Percentiles rank a stretch among this genome's conserved stretches.
These are phyloP conservation scores for Laticauda colubrina DNA, from an alignment of 2,113 vertebrate species.

Conservation along the genomic window DNA sequence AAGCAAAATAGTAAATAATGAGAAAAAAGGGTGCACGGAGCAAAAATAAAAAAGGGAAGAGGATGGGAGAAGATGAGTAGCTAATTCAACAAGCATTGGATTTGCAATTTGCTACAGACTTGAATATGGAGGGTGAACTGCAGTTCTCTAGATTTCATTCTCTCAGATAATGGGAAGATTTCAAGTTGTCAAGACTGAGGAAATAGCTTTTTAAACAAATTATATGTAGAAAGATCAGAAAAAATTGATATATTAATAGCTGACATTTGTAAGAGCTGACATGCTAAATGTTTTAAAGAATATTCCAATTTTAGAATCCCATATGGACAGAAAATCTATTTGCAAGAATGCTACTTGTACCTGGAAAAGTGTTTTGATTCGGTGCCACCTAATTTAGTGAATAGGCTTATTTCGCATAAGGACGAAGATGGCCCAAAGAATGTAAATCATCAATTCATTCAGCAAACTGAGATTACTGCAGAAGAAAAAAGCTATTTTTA, in stretches of 20 bases:
- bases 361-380: neutral
- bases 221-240: neutral
- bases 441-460: neutral
- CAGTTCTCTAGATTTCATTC: neutral
- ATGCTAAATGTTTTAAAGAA: neutral
- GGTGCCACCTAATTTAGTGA: neutral
- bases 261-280: neutral
- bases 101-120: neutral
- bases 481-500: neutral
- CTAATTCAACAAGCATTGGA: neutral
- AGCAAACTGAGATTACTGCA: neutral
- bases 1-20: neutral
- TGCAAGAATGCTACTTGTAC: neutral
- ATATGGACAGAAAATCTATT: neutral
- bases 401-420: neutral
- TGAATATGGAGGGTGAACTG: neutral
- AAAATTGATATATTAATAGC: neutral
- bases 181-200: neutral
- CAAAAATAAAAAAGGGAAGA: neutral
- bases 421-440: neutral
- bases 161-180: neutral
- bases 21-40: neutral
- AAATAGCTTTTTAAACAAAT: constrained; percentile 3
- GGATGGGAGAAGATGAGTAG: neutral
- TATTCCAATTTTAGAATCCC: neutral